phyloP scores from a whole-genome alignment of 2,797 vertebrate species.

The Pangasius sanitwongsei region DNA sequence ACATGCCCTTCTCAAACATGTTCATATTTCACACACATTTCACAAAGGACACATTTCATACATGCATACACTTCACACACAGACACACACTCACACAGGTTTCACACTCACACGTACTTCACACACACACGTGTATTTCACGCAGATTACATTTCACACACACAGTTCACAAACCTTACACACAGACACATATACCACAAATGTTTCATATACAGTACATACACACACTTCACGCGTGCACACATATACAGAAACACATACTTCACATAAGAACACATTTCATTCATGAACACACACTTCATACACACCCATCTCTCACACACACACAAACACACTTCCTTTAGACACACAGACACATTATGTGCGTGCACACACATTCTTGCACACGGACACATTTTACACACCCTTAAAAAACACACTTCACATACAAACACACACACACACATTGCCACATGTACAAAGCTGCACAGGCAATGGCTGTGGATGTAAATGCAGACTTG shows the following conservation, averaged over 20 bases:
- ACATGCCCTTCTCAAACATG: conserved; percentile 4
- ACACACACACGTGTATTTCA: background rate
- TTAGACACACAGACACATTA: background rate
- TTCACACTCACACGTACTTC: background rate
- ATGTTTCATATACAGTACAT: too few relatives aligned
- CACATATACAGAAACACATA: background rate
- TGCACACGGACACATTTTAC: background rate
- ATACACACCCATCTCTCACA: background rate
- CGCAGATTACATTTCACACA: background rate
- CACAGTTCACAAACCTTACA: background rate
- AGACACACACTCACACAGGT: background rate
- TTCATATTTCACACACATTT: background rate
- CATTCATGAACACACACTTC: background rate
- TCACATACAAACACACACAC: too few relatives aligned
- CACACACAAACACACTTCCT: background rate
- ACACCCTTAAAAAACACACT: background rate
- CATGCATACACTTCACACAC: background rate
- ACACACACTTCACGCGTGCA: background rate
- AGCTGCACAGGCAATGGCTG: background rate
- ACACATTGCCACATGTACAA: background rate
- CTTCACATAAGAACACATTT: background rate
- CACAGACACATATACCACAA: background rate
- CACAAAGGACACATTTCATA: background rate
- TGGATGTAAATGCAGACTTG: background rate
- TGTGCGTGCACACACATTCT: background rate